phyloP scores from a whole-genome alignment of 2,888 invertebrate species.

The Achlya flavicornis region DNA sequence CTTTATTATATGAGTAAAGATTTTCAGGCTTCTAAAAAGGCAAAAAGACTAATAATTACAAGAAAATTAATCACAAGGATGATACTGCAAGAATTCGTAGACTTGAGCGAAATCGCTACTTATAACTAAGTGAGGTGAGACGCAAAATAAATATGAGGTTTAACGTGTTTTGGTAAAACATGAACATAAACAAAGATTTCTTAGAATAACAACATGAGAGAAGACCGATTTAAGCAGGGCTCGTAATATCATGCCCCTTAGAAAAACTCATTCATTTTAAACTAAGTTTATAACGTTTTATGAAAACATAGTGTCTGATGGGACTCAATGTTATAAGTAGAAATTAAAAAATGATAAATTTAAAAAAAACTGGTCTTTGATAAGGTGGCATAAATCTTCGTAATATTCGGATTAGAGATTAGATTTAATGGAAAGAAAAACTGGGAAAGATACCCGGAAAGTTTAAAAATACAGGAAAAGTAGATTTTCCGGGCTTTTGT shows the following conservation, averaged over 20 bases:
- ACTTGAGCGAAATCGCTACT: background rate
- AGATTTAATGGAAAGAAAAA: too few relatives aligned
- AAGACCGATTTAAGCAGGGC: background rate
- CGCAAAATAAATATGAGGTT: slow-evolving; percentile 24
- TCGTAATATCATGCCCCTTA: background rate
- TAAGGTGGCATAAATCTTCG: too few relatives aligned
- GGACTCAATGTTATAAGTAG: too few relatives aligned
- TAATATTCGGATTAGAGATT: too few relatives aligned
- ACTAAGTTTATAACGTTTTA: too few relatives aligned
- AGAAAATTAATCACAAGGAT: background rate
- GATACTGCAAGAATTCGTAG: background rate
- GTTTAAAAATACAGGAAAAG: too few relatives aligned
- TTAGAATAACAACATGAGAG: slow-evolving; percentile 24
- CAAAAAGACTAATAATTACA: too few relatives aligned
- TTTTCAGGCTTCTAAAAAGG: background rate
- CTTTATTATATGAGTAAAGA: background rate
- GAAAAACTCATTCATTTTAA: too few relatives aligned
- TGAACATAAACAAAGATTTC: slow-evolving; percentile 26
- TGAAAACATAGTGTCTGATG: background rate
- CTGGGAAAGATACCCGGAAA: too few relatives aligned
- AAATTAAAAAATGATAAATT: too few relatives aligned
- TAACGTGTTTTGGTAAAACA: slow-evolving; percentile 25
- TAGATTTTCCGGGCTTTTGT: too few relatives aligned
- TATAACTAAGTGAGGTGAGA: slow-evolving; percentile 17
- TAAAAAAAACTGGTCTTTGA: too few relatives aligned